Percentiles rank a stretch among this genome's conserved stretches.
These are phyloP conservation scores for Acanthurus leucopareius DNA, from an alignment of 2,797 vertebrate genomes.

Conservation along the genomic window DNA sequence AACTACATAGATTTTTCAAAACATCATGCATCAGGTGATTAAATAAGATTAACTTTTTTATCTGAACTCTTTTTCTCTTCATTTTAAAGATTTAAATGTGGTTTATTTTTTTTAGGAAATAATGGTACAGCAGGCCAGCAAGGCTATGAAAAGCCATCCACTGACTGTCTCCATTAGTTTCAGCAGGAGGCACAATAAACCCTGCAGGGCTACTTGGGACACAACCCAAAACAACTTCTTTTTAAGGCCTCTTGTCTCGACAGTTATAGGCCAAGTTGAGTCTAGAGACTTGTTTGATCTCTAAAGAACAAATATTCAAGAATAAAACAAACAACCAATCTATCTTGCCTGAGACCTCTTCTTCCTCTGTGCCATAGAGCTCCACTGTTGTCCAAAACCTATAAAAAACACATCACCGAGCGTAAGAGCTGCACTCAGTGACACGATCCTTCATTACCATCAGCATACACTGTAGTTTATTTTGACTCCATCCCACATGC, in stretches of 20 bases:
- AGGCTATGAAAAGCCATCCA: too few relatives aligned
- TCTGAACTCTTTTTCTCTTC: too few relatives aligned
- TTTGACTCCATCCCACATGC: neutral
- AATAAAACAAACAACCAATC: neutral
- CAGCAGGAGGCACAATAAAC: constrained; percentile 9
- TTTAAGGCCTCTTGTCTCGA: neutral
- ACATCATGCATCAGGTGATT: too few relatives aligned
- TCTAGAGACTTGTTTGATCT: neutral
- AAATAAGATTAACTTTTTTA: too few relatives aligned
- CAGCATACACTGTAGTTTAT: neutral
- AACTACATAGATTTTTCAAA: too few relatives aligned
- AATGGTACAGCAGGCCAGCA: too few relatives aligned
- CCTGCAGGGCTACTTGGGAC: neutral
- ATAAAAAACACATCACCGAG: neutral
- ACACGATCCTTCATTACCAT: neutral
- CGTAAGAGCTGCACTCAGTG: too few relatives aligned
- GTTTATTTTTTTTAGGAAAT: too few relatives aligned
- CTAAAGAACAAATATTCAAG: neutral
- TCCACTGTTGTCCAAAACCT: neutral
- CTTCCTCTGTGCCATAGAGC: neutral
- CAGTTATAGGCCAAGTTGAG: neutral
- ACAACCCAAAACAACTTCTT: neutral
- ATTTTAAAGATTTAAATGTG: too few relatives aligned
- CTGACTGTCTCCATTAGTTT: neutral
- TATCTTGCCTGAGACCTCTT: neutral